phyloP scores from a whole-genome alignment of 2,797 vertebrate genomes.

The Babyrousa celebensis region DNA sequence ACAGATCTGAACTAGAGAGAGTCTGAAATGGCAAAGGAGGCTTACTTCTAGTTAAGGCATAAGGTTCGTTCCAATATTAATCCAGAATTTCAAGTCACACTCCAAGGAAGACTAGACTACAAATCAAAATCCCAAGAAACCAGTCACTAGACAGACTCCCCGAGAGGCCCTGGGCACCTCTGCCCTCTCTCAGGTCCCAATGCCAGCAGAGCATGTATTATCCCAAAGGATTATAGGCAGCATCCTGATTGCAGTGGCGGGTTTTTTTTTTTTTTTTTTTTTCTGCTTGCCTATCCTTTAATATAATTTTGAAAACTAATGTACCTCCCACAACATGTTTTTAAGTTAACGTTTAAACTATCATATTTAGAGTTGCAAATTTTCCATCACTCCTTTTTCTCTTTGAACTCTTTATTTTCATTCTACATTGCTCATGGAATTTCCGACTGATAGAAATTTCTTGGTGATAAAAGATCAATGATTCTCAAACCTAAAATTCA shows the following conservation, averaged over 20 bases:
- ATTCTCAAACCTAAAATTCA: slow-evolving; percentile 37
- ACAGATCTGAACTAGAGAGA: neutral
- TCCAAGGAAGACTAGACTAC: neutral
- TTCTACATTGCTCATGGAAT: neutral
- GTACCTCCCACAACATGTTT: neutral
- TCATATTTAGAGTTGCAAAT: neutral
- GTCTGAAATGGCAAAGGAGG: slow-evolving; percentile 12
- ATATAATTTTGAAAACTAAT: slow-evolving; percentile 18
- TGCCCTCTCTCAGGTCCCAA: neutral
- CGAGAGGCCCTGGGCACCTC: neutral
- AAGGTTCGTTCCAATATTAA: slow-evolving; percentile 47
- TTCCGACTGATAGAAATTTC: slow-evolving; percentile 10
- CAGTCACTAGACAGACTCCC: neutral
- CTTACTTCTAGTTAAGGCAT: slow-evolving; percentile 45
- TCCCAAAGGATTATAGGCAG: neutral
- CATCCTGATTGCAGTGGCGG: neutral
- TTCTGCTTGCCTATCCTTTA: neutral
- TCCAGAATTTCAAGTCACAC: slow-evolving; percentile 51
- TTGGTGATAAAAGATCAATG: neutral
- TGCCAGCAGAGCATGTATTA: neutral
- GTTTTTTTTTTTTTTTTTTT: neutral
- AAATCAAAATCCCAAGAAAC: neutral
- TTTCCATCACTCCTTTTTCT: slow-evolving; percentile 44
- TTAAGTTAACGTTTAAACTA: slow-evolving; percentile 36
- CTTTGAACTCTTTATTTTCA: slow-evolving; percentile 6